Conservation (phyloP, 2,113 vertebrate genomes). For the Callithrix jacchus region DNA sequence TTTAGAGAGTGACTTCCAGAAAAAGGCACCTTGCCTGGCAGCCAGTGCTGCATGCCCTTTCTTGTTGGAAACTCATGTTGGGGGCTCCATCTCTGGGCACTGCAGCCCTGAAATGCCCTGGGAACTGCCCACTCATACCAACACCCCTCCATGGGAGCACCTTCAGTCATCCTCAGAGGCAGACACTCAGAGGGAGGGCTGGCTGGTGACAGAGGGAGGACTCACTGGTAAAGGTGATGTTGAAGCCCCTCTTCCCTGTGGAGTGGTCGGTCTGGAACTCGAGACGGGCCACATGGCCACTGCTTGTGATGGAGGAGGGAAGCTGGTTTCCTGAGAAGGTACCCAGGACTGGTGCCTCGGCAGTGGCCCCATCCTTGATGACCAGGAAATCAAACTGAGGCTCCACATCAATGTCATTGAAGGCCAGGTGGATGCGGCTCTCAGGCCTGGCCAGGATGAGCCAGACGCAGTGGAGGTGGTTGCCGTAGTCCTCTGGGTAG, state of each 20-base stretch:
- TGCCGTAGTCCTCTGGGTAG: conserved; percentile 98
- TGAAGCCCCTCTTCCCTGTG: conserved; percentile 97
- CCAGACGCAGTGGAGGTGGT: conserved; percentile 99
- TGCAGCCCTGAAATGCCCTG: not conserved
- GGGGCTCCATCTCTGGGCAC: not conserved
- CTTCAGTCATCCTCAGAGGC: not conserved
- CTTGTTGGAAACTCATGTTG: not conserved
- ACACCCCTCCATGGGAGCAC: not conserved
- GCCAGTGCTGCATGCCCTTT: not conserved
- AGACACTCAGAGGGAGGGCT: not conserved
- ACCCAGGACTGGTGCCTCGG: conserved; percentile 94
- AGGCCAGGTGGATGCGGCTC: conserved; percentile 97
- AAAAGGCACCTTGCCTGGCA: no score
- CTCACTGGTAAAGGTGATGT: conserved; percentile 99
- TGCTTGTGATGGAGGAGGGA: conserved; percentile 97
- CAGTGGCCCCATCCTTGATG: conserved; percentile 95
- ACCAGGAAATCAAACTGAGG: conserved; percentile 99
- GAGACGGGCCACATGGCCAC: conserved; percentile 93
- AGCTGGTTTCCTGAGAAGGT: conserved; percentile 95
- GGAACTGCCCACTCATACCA: not conserved
- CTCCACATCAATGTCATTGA: conserved; percentile 99
- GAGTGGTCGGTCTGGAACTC: conserved; percentile 99
- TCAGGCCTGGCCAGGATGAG: conserved; percentile 95
- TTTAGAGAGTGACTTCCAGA: not conserved
- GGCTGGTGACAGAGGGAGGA: not conserved